A percentile compares a stretch with the other conserved stretches of the same genome.
phyloP scores from a whole-genome alignment of 1,140 invertebrate species.

The Mya arenaria region DNA sequence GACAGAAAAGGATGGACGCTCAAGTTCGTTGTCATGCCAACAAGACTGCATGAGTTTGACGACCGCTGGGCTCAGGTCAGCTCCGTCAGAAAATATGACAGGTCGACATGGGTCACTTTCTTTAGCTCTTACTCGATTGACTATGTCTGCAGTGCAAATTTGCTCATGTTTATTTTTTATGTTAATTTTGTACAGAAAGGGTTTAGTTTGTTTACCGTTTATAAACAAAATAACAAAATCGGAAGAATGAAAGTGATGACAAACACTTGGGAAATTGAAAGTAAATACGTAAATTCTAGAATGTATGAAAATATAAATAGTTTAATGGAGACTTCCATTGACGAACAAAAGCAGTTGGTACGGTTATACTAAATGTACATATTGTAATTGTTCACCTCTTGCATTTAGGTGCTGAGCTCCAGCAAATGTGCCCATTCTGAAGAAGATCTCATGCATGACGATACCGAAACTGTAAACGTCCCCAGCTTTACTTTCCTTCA shows the following conservation, averaged over 20 bases:
- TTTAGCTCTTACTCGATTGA: constrained; percentile 20
- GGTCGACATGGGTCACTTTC: constrained; percentile 38
- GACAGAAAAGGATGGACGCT: constrained; percentile 32
- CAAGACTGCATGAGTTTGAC: constrained; percentile 38
- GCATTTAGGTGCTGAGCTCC: constrained; percentile 26
- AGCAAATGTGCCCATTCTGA: constrained; percentile 58
- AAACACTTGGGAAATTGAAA: too few species aligned
- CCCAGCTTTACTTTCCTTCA: constrained; percentile 90
- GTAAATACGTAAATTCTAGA: too few species aligned
- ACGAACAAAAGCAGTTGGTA: too few species aligned
- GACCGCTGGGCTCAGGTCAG: background rate
- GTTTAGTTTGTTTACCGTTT: too few species aligned
- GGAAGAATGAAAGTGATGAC: too few species aligned
- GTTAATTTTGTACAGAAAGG: too few species aligned
- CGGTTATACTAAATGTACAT: too few species aligned
- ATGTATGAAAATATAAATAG: too few species aligned
- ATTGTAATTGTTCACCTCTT: constrained; percentile 31
- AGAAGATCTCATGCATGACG: constrained; percentile 84
- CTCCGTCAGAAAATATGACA: constrained; percentile 13
- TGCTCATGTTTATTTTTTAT: too few species aligned
- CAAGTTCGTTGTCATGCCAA: constrained; percentile 33
- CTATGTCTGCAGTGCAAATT: constrained; percentile 46
- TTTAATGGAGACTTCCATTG: too few species aligned
- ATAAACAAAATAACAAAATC: too few species aligned
- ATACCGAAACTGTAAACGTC: constrained; percentile 98